Evolutionary conservation across 2,888 invertebrate species (phyloP).

Genomic region (Capitulum mitella): DNA sequence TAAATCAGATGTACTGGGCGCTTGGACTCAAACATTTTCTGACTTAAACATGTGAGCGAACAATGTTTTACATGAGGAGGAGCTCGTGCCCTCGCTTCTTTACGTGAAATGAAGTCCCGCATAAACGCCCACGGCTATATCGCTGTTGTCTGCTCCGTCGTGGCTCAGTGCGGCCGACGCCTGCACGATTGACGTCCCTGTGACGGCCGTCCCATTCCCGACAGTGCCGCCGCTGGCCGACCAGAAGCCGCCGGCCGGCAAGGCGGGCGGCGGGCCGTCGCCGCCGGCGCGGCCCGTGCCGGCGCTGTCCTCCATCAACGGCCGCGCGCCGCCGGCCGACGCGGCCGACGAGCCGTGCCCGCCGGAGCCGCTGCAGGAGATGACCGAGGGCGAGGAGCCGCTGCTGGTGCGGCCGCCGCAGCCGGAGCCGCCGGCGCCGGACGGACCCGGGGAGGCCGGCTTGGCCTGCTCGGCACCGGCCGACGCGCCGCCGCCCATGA

Average conservation of each 20-base stretch:
- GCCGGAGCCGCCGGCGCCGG: background rate
- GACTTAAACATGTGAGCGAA: too few species aligned
- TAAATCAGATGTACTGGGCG: too few species aligned
- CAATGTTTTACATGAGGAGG: too few species aligned
- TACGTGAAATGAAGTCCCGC: too few species aligned
- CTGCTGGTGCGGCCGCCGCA: background rate
- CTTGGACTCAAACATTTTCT: too few species aligned
- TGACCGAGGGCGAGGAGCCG: background rate
- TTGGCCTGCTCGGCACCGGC: background rate
- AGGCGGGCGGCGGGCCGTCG: background rate
- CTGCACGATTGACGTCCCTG: background rate
- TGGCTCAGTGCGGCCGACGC: background rate
- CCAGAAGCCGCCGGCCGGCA: background rate
- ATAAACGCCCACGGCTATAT: too few species aligned
- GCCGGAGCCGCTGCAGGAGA: conserved; percentile 7
- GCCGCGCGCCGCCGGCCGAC: background rate
- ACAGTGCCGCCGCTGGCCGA: background rate
- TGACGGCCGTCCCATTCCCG: background rate
- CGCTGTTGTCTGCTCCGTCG: too few species aligned
- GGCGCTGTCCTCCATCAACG: background rate
- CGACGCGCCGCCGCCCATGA: background rate
- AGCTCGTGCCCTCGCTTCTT: too few species aligned
- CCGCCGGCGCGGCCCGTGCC: background rate
- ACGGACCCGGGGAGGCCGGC: background rate
- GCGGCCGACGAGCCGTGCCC: background rate